Conservation (phyloP, 2,797 vertebrate genomes). For the Sylvia borin region DNA sequence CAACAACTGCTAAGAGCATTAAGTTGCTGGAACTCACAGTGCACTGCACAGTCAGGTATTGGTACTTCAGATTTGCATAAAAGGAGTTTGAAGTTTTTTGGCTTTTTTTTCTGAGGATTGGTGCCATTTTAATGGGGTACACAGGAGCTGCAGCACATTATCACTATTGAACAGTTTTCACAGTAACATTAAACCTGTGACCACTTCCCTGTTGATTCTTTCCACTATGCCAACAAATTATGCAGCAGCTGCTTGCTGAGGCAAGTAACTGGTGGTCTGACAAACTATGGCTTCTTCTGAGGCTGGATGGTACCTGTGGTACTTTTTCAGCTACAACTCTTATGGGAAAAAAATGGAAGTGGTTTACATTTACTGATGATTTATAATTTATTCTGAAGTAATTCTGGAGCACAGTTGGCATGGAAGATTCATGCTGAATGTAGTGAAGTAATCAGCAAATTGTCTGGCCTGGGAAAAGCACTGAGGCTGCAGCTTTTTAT, state of each 20-base stretch:
- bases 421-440: fast-evolving
- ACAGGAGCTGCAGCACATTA: background rate
- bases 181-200: background rate
- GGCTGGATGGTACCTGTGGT: background rate
- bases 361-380: background rate
- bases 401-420: background rate
- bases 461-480: background rate
- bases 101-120: background rate
- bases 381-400: background rate
- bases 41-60: background rate
- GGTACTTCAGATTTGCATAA: background rate
- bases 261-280: background rate
- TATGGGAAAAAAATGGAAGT: background rate
- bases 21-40: background rate
- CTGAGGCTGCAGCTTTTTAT: background rate
- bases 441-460: background rate
- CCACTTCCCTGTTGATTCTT: background rate
- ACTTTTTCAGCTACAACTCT: background rate
- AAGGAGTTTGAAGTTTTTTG: background rate
- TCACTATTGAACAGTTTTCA: background rate
- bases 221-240: background rate
- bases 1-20: background rate
- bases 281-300: background rate
- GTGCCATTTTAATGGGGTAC: background rate
- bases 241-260: background rate